These are phyloP conservation scores for Mastomys coucha DNA, from an alignment of 2,113 vertebrate species.

Conservation along the genomic window DNA sequence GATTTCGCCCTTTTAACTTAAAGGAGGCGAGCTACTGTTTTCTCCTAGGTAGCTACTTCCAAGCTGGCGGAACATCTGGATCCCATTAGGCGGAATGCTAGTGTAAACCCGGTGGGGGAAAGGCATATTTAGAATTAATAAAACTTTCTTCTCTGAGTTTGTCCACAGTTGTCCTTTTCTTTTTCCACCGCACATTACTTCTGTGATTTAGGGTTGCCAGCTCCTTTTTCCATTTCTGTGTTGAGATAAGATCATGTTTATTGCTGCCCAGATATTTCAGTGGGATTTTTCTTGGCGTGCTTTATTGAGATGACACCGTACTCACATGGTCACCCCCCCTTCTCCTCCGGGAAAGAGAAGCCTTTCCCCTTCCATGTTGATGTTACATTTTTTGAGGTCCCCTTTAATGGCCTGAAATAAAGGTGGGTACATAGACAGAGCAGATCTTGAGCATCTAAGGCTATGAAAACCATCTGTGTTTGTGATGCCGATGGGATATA, in stretches of 20 bases:
- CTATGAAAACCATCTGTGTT: slow-evolving; percentile 60
- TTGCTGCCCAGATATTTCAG: slow-evolving; percentile 16
- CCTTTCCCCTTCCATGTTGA: background rate
- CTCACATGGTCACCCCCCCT: background rate
- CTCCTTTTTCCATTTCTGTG: background rate
- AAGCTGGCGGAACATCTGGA: slow-evolving; percentile 84
- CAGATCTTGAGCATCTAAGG: background rate
- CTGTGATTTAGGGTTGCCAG: slow-evolving; percentile 76
- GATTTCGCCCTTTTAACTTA: slow-evolving; percentile 71
- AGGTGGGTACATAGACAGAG: background rate
- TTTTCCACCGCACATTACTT: slow-evolving; percentile 73
- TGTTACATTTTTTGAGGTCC: slow-evolving; percentile 44
- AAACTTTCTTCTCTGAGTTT: slow-evolving; percentile 82
- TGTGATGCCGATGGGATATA: slow-evolving; percentile 52
- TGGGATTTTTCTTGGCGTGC: background rate
- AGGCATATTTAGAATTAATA: slow-evolving; percentile 85
- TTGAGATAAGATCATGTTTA: slow-evolving; percentile 32
- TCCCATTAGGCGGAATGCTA: slow-evolving; percentile 81
- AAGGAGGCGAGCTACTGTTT: slow-evolving; percentile 76
- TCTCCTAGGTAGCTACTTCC: slow-evolving; percentile 67
- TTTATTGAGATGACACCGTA: background rate
- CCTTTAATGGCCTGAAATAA: slow-evolving; percentile 49
- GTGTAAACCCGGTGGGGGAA: slow-evolving; percentile 83
- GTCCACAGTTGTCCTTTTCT: slow-evolving; percentile 81
- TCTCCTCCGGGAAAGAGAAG: slow-evolving; percentile 10